Conservation (phyloP, 2,888 invertebrate species). For the Tinea trinotella region DNA sequence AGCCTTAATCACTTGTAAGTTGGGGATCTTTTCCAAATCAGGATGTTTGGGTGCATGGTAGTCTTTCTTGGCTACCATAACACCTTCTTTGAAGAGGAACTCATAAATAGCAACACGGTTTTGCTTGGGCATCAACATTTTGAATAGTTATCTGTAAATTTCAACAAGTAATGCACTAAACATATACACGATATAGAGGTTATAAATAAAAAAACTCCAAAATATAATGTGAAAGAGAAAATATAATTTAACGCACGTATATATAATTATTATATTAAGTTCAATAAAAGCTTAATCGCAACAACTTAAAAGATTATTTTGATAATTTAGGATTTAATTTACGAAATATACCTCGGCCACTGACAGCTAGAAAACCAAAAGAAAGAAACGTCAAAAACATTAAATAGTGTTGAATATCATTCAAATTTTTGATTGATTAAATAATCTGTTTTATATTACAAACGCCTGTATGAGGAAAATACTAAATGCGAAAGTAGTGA, state of each 20-base stretch:
- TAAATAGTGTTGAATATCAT: too few relatives aligned
- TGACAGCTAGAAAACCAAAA: conserved; percentile 19
- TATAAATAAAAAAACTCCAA: neutral
- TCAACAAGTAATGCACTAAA: conserved; percentile 20
- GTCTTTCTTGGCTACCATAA: conserved; percentile 99
- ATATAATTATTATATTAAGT: neutral
- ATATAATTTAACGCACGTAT: neutral
- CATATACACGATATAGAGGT: conserved; percentile 1
- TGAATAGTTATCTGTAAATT: conserved; percentile 66
- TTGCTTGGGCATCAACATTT: conserved; percentile 99
- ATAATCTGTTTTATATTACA: too few relatives aligned
- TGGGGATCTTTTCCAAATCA: conserved; percentile 94
- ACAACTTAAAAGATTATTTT: conserved; percentile 4
- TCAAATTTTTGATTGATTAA: too few relatives aligned
- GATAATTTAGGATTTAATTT: conserved; percentile 16
- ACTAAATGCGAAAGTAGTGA: too few relatives aligned
- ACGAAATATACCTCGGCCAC: conserved; percentile 6
- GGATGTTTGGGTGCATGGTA: conserved; percentile 98
- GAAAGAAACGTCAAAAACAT: conserved; percentile 8
- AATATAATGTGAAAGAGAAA: neutral
- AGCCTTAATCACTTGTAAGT: conserved; percentile 98
- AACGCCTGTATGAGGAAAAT: too few relatives aligned
- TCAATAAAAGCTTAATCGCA: neutral
- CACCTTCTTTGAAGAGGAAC: conserved; percentile 98
- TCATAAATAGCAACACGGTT: conserved; percentile 97